A percentile compares a stretch with the other conserved stretches of the same genome.
These are phyloP conservation scores for Musca vetustissima DNA, from an alignment of 1,140 invertebrate species.

Conservation along the genomic window DNA sequence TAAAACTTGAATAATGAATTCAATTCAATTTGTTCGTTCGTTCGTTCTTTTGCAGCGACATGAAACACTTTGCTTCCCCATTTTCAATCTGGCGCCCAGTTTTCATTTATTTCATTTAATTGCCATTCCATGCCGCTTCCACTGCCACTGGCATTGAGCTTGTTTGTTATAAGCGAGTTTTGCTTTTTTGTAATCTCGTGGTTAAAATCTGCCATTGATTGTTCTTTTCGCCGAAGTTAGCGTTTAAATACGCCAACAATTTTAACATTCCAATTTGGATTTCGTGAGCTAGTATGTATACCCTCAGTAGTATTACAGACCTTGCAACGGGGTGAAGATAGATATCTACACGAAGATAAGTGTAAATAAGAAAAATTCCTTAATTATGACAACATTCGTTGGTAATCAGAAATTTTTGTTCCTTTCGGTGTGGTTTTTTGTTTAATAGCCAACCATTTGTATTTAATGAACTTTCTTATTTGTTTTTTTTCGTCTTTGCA, in stretches of 20 bases:
- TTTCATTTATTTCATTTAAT: constrained; percentile 15
- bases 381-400: constrained; percentile 23
- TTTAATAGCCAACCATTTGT: constrained; percentile 15
- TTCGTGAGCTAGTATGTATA: too few relatives aligned
- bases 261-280: not conserved
- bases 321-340: not conserved
- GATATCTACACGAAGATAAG: constrained; percentile 8
- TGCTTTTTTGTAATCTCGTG: not conserved
- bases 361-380: constrained; percentile 11
- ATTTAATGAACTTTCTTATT: constrained; percentile 22
- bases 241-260: constrained; percentile 1
- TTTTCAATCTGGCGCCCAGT: too few relatives aligned
- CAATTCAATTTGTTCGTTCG: constrained; percentile 37
- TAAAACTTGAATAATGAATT: constrained; percentile 54
- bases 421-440: not conserved
- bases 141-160: not conserved
- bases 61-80: too few relatives aligned
- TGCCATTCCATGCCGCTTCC: constrained; percentile 3
- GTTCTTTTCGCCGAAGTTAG: not conserved
- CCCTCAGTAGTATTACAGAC: too few relatives aligned
- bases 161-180: not conserved
- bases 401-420: constrained; percentile 9
- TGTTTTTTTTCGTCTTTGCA: not conserved
- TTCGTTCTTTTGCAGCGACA: not conserved
- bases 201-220: constrained; percentile 18